Base-by-base conservation (phyloP, 2,797 vertebrate species). In the Siniperca obscura region DNA sequence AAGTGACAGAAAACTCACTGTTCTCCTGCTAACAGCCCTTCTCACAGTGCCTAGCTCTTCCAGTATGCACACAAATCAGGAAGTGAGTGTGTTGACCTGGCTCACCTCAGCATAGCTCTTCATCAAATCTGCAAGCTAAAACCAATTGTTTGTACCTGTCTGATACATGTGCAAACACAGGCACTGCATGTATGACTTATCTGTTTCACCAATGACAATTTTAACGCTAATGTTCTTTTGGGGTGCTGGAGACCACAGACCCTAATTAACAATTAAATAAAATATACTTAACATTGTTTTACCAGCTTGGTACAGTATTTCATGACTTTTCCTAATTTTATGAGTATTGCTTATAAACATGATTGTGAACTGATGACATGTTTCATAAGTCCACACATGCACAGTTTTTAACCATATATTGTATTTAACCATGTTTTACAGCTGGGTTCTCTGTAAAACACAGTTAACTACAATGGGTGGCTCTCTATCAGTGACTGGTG, bases 1-100 rank as follows among this genome's bases (percentile, higher is more conserved):
- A 52, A 25, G 40, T 74, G 76, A 84, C 74, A 76, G 65, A 67
- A 82, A 71, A 73, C 10, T 25, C 55, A 14, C 13, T 48, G 42
- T 70, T 55, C 50, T 48, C 7, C 27, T 42, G 44, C 42, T 60
- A 40, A 71, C 17, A 71, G 17, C 21, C 17, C 70, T 55, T 66
- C 62, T 55, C 25, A 76, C 30, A 59, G 4, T 34, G 17, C 27
- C 0, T 7, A 7, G 16, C 57, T 70, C 65, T 40, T 78, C 14
- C 12, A 62, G 25, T 65, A 55, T 30, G 9, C 27, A 67, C 53
- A 71, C 30, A 48, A 59, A n/a, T 48, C 34, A 21, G 27, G 19
- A 70, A 46, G 56, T 65, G 46, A 82, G 25, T 56, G 61, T 36
- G 5, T 21, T 55, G 42, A 75, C 25, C 40, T 73, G 38, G 25